phyloP scores from a whole-genome alignment of 2,888 invertebrate species.

The Galeopsomyia nigrocyanea region DNA sequence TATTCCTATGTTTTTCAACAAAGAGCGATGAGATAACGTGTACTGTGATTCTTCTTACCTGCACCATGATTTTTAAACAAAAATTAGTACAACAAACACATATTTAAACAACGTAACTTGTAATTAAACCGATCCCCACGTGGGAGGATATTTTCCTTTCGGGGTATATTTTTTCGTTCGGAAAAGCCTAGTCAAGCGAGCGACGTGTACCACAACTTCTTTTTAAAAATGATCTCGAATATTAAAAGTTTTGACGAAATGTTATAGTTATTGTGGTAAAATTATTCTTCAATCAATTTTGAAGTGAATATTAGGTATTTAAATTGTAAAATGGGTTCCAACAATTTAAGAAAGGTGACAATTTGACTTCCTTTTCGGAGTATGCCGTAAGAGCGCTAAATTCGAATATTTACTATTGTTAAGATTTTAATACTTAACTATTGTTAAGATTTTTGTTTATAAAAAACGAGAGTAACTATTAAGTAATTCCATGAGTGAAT shows the following conservation, averaged over 20 bases:
- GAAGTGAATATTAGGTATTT: neutral
- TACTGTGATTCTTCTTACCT: constrained; percentile 62
- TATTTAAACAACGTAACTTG: constrained; percentile 67
- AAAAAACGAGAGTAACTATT: no score
- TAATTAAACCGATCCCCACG: constrained; percentile 68
- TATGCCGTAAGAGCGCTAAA: constrained; percentile 52
- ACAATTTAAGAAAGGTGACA: constrained; percentile 17
- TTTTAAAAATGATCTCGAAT: neutral
- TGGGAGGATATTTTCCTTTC: constrained; percentile 69
- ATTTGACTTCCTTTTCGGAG: constrained; percentile 44
- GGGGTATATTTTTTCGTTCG: constrained; percentile 66
- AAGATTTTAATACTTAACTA: no score
- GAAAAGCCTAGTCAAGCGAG: constrained; percentile 66
- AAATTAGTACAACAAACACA: constrained; percentile 67
- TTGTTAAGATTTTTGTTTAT: neutral
- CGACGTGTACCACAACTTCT: constrained; percentile 45
- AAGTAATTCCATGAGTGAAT: no score
- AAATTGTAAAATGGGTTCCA: neutral
- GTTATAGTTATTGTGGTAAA: neutral
- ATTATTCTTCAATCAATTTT: constrained; percentile 7
- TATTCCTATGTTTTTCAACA: constrained; percentile 44
- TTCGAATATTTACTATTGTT: constrained; percentile 48
- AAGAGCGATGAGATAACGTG: constrained; percentile 47
- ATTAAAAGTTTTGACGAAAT: neutral
- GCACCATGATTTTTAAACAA: constrained; percentile 66